Evolutionary conservation across 2,888 invertebrate species (phyloP).

Genomic region (Adineta ricciae): DNA sequence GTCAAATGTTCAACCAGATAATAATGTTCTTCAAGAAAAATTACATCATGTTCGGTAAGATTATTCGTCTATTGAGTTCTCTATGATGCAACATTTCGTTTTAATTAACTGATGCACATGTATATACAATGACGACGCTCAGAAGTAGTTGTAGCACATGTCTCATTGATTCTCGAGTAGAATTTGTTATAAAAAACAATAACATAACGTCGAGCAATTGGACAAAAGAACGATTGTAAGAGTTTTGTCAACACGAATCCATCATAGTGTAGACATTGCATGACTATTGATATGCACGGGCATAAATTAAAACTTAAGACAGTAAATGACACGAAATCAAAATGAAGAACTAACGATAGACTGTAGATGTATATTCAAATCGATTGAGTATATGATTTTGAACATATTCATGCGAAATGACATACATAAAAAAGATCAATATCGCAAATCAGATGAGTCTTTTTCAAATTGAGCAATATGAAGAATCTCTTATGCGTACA

Average conservation of each 20-base stretch:
- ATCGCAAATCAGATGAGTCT: neutral
- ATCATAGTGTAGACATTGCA: neutral
- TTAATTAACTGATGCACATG: neutral
- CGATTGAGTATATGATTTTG: neutral
- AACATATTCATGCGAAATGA: neutral
- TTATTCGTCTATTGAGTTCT: neutral
- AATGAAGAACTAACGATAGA: neutral
- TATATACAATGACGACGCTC: neutral
- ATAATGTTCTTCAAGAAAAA: neutral
- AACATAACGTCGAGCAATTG: neutral
- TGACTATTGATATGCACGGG: neutral
- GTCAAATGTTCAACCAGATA: neutral
- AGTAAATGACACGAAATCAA: neutral
- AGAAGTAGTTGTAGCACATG: neutral
- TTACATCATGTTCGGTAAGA: neutral
- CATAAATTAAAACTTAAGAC: neutral
- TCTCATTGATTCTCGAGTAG: neutral
- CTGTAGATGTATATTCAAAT: neutral
- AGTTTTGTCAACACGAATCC: neutral
- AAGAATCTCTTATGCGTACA: neutral
- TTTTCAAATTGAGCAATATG: neutral
- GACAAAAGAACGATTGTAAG: neutral
- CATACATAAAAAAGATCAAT: neutral
- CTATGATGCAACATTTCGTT: neutral
- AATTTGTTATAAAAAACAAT: neutral